These are phyloP conservation scores for Melitaea athalia DNA, from an alignment of 2,888 invertebrate species.

Conservation along the genomic window DNA sequence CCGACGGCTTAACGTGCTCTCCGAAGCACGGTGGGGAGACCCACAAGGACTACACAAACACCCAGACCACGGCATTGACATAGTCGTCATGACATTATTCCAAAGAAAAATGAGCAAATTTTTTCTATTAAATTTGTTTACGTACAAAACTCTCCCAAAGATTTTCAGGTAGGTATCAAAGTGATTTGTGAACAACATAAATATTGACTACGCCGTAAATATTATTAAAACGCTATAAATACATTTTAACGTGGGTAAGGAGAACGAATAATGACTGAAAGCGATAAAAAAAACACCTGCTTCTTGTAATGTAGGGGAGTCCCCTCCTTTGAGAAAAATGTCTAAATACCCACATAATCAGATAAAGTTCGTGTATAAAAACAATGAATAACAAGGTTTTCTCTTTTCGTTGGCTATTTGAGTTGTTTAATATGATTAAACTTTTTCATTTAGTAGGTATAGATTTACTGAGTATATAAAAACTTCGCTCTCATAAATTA, in stretches of 20 bases:
- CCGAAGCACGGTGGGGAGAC: no score
- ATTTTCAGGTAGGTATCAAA: slow-evolving; percentile 23
- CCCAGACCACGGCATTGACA: slow-evolving; percentile 8
- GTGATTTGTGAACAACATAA: slow-evolving; percentile 36
- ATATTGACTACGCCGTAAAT: slow-evolving; percentile 40
- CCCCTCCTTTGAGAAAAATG: background rate
- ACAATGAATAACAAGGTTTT: background rate
- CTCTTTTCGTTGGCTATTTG: no score
- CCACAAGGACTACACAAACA: no score
- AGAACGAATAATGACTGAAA: slow-evolving; percentile 28
- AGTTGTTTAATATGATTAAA: no score
- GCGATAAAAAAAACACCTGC: slow-evolving; percentile 35
- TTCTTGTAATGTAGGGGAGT: slow-evolving; percentile 19
- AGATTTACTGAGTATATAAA: no score
- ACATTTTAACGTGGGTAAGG: slow-evolving; percentile 2
- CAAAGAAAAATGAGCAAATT: no score
- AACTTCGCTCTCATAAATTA: no score
- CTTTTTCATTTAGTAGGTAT: no score
- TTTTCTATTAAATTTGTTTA: slow-evolving; percentile 17
- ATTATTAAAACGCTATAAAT: slow-evolving; percentile 46
- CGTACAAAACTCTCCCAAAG: slow-evolving; percentile 18
- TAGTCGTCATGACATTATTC: no score
- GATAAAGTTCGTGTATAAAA: background rate
- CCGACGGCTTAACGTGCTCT: no score
- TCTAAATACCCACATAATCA: background rate